Evolutionary conservation across 2,888 invertebrate genomes (phyloP).

Genomic region (Anthophora plumipes): DNA sequence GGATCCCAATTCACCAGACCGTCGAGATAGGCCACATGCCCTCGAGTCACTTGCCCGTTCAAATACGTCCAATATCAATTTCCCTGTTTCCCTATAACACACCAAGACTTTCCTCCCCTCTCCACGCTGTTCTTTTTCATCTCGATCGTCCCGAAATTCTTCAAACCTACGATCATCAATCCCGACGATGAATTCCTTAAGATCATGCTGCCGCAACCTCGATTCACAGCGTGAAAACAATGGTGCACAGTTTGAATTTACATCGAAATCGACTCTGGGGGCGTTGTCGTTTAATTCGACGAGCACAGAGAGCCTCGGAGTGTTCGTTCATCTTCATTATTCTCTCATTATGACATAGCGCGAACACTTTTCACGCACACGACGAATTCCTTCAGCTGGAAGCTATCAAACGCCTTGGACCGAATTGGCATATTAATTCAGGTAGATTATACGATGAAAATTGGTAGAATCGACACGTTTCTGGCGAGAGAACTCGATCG

Average conservation of each 20-base stretch:
- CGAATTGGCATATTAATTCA: background rate
- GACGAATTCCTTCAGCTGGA: background rate
- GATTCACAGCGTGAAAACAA: slow-evolving; percentile 32
- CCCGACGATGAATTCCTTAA: slow-evolving; percentile 33
- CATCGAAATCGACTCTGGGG: slow-evolving; percentile 51
- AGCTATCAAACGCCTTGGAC: background rate
- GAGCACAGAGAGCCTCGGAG: slow-evolving; percentile 6
- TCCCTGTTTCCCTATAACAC: too few species aligned
- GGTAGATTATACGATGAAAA: background rate
- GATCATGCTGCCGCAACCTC: background rate
- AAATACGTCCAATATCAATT: too few species aligned
- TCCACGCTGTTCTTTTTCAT: background rate
- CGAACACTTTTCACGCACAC: slow-evolving; percentile 17
- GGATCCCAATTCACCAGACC: too few species aligned
- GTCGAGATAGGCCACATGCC: too few species aligned
- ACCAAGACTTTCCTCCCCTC: too few species aligned
- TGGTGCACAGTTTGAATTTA: slow-evolving; percentile 35
- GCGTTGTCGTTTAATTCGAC: slow-evolving; percentile 29
- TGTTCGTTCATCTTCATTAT: slow-evolving; percentile 64
- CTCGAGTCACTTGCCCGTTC: too few species aligned
- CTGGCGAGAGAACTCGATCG: too few species aligned
- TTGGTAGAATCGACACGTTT: background rate
- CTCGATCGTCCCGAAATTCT: slow-evolving; percentile 1
- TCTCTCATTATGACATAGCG: slow-evolving; percentile 46
- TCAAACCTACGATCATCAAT: slow-evolving; percentile 3